phyloP scores from a whole-genome alignment of 2,113 vertebrate species.

The Notothenia coriiceps region DNA sequence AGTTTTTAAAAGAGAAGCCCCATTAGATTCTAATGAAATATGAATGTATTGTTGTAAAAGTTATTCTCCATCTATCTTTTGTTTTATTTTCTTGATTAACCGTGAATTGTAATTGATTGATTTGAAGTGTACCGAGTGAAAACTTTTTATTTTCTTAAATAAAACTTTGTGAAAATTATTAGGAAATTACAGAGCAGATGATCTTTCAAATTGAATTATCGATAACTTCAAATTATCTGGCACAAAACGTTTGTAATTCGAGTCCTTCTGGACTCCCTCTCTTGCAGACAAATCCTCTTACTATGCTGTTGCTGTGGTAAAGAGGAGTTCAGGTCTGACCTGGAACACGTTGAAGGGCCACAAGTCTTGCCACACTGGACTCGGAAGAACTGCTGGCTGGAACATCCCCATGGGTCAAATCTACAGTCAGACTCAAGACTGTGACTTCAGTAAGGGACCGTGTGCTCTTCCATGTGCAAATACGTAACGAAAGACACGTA shows the following conservation, averaged over 20 bases:
- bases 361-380: slow-evolving; percentile 89
- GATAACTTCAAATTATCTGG: background rate
- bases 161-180: background rate
- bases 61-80: background rate
- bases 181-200: background rate
- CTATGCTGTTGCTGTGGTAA: slow-evolving; percentile 89
- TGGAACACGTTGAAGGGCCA: slow-evolving; percentile 86
- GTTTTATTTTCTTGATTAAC: background rate
- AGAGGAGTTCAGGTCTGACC: slow-evolving; percentile 74
- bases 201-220: background rate
- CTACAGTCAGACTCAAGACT: slow-evolving; percentile 72
- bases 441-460: slow-evolving; percentile 86
- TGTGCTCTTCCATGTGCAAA: background rate
- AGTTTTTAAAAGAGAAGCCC: background rate
- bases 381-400: slow-evolving; percentile 91
- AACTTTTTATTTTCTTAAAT: background rate
- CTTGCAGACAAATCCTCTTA: slow-evolving; percentile 72
- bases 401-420: slow-evolving; percentile 88
- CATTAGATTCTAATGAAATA: background rate
- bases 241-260: background rate
- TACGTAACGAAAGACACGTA: background rate
- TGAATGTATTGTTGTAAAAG: background rate
- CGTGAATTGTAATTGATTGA: background rate
- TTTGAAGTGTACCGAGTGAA: background rate
- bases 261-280: background rate